Base-by-base conservation (phyloP, 2,888 invertebrate genomes). In the Dermolepida albohirtum region DNA sequence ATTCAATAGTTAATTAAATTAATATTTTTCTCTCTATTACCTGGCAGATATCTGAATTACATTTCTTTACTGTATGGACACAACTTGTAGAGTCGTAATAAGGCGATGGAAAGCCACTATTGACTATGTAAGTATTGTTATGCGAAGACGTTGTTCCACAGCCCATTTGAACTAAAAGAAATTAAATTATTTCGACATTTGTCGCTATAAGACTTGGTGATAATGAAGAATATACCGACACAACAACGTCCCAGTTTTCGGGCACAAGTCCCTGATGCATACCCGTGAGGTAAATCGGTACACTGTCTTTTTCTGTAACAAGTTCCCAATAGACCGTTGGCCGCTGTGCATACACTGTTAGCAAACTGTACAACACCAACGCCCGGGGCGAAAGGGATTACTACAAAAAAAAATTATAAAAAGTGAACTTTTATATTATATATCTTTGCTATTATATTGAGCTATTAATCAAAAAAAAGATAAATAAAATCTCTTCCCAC, bases 91-190 rank as follows among this genome's bases (percentile, higher is more conserved):
- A 91, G 0, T 91, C 92, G 1, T 87, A 82, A 77, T 89, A 91
- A 0, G 91, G 87, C 0, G 87, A 86, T 0, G 94, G 94, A 82
- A 91, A 94, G 2, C 88, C 89, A 0, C 90, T 90, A 78, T 92
- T 95, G 10, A 89, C 88, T 81, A 95, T 95, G 79, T 95, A 94
- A 0, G 95, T 94, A 77, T 93, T 93, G 80, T 95, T 95, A 57
- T 89, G 87, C 52, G 87, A 87, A 0, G 92, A 90, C 0, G 88
- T 87, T 0, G 86, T 82, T 1, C 93, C 93, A 75, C 95, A 95
- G 0, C 89, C 85, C 74, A 89, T 87, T 74, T 90, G 88, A 78
- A 92, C 95, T 95, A 78, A 39, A 81, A 57, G 44, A 29, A 41
- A 14, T 22, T 17, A 41, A 41, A 12, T 41, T 17, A 22, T 11